Evolutionary conservation across 2,797 vertebrate genomes (phyloP), one percentile per base, ranked within the genome.

Genomic region (Rhabdomys pumilio): DNA sequence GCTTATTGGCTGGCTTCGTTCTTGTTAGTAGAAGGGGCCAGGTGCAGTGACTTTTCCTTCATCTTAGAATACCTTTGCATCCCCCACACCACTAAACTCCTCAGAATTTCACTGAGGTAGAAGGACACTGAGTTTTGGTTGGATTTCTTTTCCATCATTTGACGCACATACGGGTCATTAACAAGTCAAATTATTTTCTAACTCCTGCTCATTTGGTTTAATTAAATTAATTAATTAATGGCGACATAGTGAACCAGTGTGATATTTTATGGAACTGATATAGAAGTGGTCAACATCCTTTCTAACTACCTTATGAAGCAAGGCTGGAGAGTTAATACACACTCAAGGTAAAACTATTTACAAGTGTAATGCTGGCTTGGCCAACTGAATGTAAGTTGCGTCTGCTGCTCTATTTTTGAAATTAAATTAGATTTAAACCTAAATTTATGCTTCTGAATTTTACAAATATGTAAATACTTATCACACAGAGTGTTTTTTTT

Each of bases 351-450:
- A 63, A 82, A 83, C 14, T 41, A 83, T 63, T 44, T 83, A 5
- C 80, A 61, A 38, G 2, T 44, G 44, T 29, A 61, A 26, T 63
- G 15, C 38, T 44, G 38, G 3, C 57, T 11, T 44, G 15, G 24
- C 4, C 24, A 29, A 61, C 59, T 83, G 24, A 63, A 83, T 44
- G 38, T 9, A 83, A 31, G 44, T 29, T 83, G 81, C 9, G 44
- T 63, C 26, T 44, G 57, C 12, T 44, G 38, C 61, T 93, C 76
- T 69, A 12, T 72, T 84, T 53, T 84, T 26, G 47, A 53, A 87
- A 90, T 84, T 77, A 88, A 90, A 76, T 47, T 90, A 55, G 4
- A 69, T 59, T 92, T 82, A 94, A 87, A 15, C 50, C 26, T 63
- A 79, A 86, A 85, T 77, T 73, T 84, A 50, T 79, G 53, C 67